Base-by-base conservation (phyloP, 2,113 vertebrate species). In the Panthera leo region DNA sequence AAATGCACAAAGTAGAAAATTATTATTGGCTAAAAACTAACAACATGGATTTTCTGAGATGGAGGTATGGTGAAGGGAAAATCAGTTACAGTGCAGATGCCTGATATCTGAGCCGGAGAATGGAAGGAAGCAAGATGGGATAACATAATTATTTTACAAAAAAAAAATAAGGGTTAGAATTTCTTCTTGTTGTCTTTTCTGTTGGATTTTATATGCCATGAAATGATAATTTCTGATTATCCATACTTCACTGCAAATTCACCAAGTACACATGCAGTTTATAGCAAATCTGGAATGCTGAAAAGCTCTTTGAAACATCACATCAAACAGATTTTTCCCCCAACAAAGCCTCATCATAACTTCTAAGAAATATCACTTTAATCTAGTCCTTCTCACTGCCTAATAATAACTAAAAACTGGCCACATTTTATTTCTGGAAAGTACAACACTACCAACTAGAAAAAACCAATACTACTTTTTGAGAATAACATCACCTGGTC, bases 291-390 rank as follows among this genome's bases (percentile, higher is more conserved):
- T 95, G 14, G 67, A 93, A 14, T 93, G 14, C 71, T 94, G 25
- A 39, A 91, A 93, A 71, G 39, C 34, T 79, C 15, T 51, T 82
- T 85, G 67, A 93, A 89, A 86, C 29, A 82, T 65, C 2, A 68
- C 36, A 73, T 75, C 23, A 73, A 91, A 71, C 21, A 86, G 65
- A 39, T 63, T 39, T 31, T 51, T 84, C 15, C 27, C 58, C 21
- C 23, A 79, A 76, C 36, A 87, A 94, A 36, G 4, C 39, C 11
- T 85, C 71, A 29, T 55, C n/a, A 45, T 71, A 90, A 61, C 36
- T 80, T 45, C 48, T 95, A 34, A 95, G 58, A 92, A 97, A 97
- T 0, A 95, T 71, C 82, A 98, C 65, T 45, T 97, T 94, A 92
- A 87, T 67, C 1, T 80, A 92, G 31, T 61, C 70, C 31, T 91